Percentiles rank a stretch among this genome's conserved stretches.
Evolutionary conservation across 2,113 vertebrate genomes (phyloP).

Genomic region (Podarcis raffonei): DNA sequence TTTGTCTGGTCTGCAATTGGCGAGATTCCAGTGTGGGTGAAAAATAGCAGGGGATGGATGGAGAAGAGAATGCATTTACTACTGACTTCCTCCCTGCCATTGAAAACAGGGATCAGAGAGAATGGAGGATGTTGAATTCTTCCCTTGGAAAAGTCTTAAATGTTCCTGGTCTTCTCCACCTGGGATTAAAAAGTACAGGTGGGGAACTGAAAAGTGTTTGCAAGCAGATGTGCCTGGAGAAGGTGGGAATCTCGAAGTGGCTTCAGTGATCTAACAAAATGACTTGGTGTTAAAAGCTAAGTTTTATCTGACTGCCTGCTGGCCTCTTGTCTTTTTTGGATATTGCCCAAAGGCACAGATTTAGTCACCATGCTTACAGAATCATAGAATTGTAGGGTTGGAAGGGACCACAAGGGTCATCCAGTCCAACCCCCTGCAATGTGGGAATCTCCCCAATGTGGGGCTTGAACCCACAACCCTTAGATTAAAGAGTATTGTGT

Average conservation of each 20-base stretch:
- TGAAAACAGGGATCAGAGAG: not conserved
- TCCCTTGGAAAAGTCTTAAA: not conserved
- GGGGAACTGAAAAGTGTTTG: not conserved
- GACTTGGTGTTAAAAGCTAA: not conserved
- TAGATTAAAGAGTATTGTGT: no score
- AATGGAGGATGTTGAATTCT: not conserved
- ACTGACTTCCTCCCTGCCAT: not conserved
- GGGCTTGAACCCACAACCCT: no score
- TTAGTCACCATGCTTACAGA: not conserved
- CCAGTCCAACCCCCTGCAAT: no score
- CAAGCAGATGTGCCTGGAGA: not conserved
- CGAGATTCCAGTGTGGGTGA: conserved; percentile 1
- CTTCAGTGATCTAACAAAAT: not conserved
- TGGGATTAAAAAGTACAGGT: not conserved
- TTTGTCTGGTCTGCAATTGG: not conserved
- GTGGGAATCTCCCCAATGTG: no score
- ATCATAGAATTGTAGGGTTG: no score
- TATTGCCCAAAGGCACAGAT: not conserved
- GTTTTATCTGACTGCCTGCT: not conserved
- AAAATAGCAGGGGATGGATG: not conserved
- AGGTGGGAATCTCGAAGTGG: not conserved
- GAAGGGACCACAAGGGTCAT: no score
- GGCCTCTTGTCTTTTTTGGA: not conserved
- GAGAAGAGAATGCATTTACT: not conserved
- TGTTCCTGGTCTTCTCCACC: not conserved